Evolutionary conservation across 2,888 invertebrate genomes (phyloP).

Genomic region (Hirudinaria manillensis): DNA sequence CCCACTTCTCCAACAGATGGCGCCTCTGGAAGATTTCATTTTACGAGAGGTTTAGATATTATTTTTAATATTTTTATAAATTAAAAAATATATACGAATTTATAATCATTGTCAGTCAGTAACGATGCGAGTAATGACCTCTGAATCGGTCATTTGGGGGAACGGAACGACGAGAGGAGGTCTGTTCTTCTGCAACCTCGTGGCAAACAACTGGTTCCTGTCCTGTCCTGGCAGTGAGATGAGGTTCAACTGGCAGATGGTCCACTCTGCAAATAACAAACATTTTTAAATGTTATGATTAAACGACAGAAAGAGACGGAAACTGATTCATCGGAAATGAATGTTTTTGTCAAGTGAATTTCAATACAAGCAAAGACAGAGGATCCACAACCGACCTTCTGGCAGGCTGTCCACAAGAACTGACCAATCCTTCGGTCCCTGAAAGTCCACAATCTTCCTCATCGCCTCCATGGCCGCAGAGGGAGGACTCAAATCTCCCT

Average conservation of each 20-base stretch:
- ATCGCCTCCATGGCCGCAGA: no score
- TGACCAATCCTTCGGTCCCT: no score
- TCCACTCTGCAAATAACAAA: slow-evolving; percentile 17
- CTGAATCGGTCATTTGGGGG: not conserved
- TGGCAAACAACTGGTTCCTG: slow-evolving; percentile 19
- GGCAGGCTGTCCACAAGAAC: no score
- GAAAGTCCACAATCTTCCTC: no score
- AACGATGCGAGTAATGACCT: slow-evolving; percentile 42
- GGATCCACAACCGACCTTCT: not conserved
- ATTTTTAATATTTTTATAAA: not conserved
- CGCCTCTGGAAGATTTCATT: not conserved
- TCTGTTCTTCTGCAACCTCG: not conserved
- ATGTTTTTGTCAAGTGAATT: not conserved
- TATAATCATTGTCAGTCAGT: no score
- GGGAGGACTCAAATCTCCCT: no score
- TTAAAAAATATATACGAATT: no score
- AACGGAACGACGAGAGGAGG: slow-evolving; percentile 8
- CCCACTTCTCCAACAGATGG: slow-evolving; percentile 42
- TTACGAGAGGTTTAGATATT: not conserved
- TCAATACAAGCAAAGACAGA: not conserved
- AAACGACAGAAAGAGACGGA: no score
- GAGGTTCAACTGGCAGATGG: slow-evolving; percentile 25
- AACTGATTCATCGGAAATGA: no score
- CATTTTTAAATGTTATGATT: no score
- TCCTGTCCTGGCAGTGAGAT: not conserved